Base-by-base conservation (phyloP, 2,888 invertebrate genomes). In the Deilephila elpenor region DNA sequence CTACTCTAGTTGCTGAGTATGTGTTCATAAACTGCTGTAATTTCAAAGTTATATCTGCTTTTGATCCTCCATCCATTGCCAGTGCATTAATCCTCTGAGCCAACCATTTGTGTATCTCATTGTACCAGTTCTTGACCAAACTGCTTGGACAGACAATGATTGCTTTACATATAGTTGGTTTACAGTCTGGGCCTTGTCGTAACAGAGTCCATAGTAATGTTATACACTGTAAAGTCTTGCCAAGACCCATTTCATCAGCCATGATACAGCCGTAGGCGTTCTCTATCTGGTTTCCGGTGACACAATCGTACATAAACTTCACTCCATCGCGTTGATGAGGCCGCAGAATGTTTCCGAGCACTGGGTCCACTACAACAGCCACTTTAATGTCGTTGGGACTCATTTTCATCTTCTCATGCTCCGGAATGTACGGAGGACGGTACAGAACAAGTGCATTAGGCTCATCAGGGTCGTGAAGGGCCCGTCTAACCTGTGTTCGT, bases 311-410 rank as follows among this genome's bases (percentile, higher is more conserved):
- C 99, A 99, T 99, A 88, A 99, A 99, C 87, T 98, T 98, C 0
- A 99, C 99, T 56, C 99, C 99, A 87, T 99, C 99, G 78, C 99
- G 96, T 90, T 99, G 99, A 96, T 99, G 99, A 0, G 99, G 99
- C 70, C 99, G 95, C 4, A 99, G 93, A 74, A 99, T 96, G 86
- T 98, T 97, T 20, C 98, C 97, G 3, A 99, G 93, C 1, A 97
- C 88, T 0, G 99, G 99, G 95, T 99, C 99, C 0, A 99, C 99
- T 0, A 99, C 99, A 2, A 99, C 99, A 88, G 99, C 99, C 0
- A 99, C 99, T 86, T 96, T 95, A 14, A 96, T 89, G 76, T 95
- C 95, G 72, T 87, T 94, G 88, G 95, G 94, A 82, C 97, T 97
- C 88, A 96, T 93, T 91, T 98, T 98, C 86, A 99, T 95, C 86